Base-by-base conservation (phyloP, 2,797 vertebrate species). In the Enteromius viviparus region DNA sequence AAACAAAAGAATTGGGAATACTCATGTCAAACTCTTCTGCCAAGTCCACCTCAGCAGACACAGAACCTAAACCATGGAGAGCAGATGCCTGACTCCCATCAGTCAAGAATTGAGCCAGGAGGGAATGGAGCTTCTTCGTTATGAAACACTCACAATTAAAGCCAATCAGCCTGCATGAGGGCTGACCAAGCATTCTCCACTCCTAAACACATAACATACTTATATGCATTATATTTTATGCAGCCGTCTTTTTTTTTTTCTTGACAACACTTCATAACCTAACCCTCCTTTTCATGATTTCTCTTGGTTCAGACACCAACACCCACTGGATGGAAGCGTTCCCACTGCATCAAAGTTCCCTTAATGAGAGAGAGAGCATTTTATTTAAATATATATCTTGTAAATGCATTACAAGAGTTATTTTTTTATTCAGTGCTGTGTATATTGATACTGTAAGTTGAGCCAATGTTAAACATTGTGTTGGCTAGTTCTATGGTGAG, bases 401-500 rank as follows among this genome's bases (percentile, higher is more conserved):
- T n/a, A n/a, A n/a, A n/a, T n/a, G n/a, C n/a, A n/a, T n/a, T n/a
- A n/a, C n/a, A n/a, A 37, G 58, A 17, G 47, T 51, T 53, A 5
- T 19, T 53, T 6, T 26, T 1, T 42, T 69, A 29, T 55, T 42
- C 51, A 6, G 15, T 69, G 32, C 6, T 79, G 40, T 32, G 26
- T 65, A 34, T 58, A 80, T 60, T 70, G 10, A 21, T 45, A 51
- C 8, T 10, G 7, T 45, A 45, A 68, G 9, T 53, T 68, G n/a
- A 37, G 8, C 15, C 47, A 1, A 71, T n/a, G 23, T 60, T 76
- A 42, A 60, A 69, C 37, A 80, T 84, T 51, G 15, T 74, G 45
- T 71, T 79, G 65, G 29, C 14, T 76, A 51, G 53, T 60, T 34
- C 6, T 71, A 80, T 65, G 92, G n/a, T 42, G 37, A 55, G 90